phyloP scores from a whole-genome alignment of 2,888 invertebrate genomes.

The Gastrophysa polygoni region DNA sequence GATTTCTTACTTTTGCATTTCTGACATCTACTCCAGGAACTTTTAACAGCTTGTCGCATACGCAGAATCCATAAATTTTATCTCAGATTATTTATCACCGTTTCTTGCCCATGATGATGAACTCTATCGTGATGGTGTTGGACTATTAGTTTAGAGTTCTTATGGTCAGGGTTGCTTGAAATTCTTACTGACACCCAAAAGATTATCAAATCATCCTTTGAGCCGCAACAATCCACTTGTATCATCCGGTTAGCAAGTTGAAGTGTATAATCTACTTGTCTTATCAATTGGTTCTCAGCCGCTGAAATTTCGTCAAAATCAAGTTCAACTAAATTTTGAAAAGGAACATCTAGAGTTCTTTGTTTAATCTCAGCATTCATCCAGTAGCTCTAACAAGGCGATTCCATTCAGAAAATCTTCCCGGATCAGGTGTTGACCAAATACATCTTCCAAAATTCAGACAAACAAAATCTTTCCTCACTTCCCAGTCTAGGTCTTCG shows the following conservation, averaged over 20 bases:
- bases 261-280: no score
- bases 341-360: not conserved
- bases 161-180: not conserved
- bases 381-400: not conserved
- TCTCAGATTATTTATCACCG: constrained; percentile 10
- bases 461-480: no score
- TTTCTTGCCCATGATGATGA: constrained; percentile 16
- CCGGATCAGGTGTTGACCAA: not conserved
- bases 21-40: constrained; percentile 11
- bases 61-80: constrained; percentile 19
- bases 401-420: not conserved
- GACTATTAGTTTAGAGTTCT: constrained; percentile 20
- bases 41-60: constrained; percentile 20
- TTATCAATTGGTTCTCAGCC: not conserved
- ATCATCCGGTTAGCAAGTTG: not conserved
- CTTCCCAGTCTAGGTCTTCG: no score
- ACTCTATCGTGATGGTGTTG: constrained; percentile 21
- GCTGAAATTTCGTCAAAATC: not conserved
- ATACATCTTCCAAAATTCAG: not conserved
- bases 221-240: no score
- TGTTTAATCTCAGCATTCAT: not conserved
- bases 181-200: not conserved
- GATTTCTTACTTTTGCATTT: constrained; percentile 18
- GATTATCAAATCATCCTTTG: constrained; percentile 10
- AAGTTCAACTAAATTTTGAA: not conserved